Percentiles rank a stretch among this genome's conserved stretches.
Conservation (phyloP, 2,888 invertebrate species). For the Agonopterix heracliana region DNA sequence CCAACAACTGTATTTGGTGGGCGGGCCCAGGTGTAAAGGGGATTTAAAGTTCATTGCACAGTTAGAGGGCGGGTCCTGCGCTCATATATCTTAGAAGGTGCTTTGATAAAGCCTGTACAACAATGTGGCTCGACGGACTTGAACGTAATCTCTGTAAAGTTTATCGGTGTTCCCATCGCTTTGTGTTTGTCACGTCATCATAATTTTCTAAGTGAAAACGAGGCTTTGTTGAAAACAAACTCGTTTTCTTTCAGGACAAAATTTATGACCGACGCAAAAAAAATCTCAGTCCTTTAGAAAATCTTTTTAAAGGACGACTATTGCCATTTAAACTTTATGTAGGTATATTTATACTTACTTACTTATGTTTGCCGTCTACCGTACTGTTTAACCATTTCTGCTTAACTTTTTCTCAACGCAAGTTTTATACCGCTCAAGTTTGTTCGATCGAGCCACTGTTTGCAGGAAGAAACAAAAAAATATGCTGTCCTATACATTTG, state of each 20-base stretch:
- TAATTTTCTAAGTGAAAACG: slow-evolving; percentile 10
- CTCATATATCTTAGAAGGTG: slow-evolving; percentile 60
- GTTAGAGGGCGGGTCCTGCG: slow-evolving; percentile 54
- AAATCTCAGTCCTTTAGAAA: neutral
- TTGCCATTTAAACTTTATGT: neutral
- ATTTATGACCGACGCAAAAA: too few relatives aligned
- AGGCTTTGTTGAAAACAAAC: neutral
- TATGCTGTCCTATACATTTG: too few relatives aligned
- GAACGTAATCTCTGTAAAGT: slow-evolving; percentile 38
- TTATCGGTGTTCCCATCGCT: slow-evolving; percentile 20
- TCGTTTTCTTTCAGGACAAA: too few relatives aligned
- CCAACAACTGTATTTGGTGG: slow-evolving; percentile 66
- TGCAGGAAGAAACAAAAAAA: too few relatives aligned
- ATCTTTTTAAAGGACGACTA: neutral
- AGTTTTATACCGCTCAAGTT: too few relatives aligned
- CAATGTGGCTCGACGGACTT: slow-evolving; percentile 38
- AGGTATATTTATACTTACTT: too few relatives aligned
- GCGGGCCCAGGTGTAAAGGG: slow-evolving; percentile 62
- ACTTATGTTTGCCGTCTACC: too few relatives aligned
- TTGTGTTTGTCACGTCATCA: slow-evolving; percentile 18
- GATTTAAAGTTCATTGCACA: slow-evolving; percentile 71
- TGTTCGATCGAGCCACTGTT: too few relatives aligned
- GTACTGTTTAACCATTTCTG: too few relatives aligned
- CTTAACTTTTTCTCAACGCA: too few relatives aligned
- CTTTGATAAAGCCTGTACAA: slow-evolving; percentile 52